These are phyloP conservation scores for Melanotaenia maccullochi DNA, from an alignment of 2,797 vertebrate species.

Conservation along the genomic window DNA sequence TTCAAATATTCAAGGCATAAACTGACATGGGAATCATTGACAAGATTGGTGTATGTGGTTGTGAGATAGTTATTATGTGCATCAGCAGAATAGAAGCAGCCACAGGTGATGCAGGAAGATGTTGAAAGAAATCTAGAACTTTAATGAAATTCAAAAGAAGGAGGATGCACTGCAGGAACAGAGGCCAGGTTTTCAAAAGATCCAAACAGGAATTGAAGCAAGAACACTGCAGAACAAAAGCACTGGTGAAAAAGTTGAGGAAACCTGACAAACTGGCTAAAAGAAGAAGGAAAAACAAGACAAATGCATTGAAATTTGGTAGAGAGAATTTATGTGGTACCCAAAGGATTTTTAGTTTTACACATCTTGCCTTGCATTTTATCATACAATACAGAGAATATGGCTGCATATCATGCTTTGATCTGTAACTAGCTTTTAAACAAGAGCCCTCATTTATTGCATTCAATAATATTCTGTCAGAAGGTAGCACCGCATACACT, in stretches of 20 bases:
- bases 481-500: background rate
- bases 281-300: background rate
- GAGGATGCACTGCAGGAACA: background rate
- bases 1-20: conserved; percentile 15
- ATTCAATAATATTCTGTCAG: conserved; percentile 2
- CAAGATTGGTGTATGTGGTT: conserved; percentile 6
- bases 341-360: background rate
- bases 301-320: background rate
- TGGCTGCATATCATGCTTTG: background rate
- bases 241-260: background rate
- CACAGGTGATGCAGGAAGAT: background rate
- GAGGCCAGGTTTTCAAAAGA: background rate
- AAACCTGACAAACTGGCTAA: background rate
- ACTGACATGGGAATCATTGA: background rate
- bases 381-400: background rate
- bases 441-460: background rate
- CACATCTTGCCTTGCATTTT: background rate
- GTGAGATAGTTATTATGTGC: background rate
- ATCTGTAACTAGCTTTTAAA: background rate
- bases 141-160: background rate
- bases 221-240: background rate
- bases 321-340: background rate
- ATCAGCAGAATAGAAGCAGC: background rate
- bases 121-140: background rate
- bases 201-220: background rate